These are phyloP conservation scores for Mercenaria mercenaria DNA, from an alignment of 1,140 invertebrate genomes.

Conservation along the genomic window DNA sequence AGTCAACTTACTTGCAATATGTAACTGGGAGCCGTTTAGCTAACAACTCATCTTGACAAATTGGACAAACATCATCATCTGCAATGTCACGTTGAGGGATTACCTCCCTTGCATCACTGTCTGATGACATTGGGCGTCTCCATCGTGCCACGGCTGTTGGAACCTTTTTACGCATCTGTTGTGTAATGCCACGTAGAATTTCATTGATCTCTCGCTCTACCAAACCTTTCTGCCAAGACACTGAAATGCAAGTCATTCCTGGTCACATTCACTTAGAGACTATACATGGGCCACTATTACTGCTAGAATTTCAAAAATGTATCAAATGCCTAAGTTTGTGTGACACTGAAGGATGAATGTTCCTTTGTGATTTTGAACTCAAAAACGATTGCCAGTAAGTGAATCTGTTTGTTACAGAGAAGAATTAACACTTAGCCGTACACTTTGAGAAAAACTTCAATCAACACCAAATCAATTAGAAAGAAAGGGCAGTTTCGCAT, in stretches of 20 bases:
- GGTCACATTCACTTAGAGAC: too few relatives aligned
- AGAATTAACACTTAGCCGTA: too few relatives aligned
- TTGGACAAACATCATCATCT: conserved; percentile 86
- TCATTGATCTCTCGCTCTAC: conserved; percentile 85
- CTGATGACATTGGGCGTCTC: conserved; percentile 39
- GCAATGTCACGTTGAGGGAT: conserved; percentile 84
- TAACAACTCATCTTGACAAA: conserved; percentile 86
- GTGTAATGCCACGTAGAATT: conserved; percentile 78
- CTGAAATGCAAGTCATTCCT: conserved; percentile 76
- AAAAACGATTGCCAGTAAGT: too few relatives aligned
- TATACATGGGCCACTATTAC: too few relatives aligned
- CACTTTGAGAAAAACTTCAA: too few relatives aligned
- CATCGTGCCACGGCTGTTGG: conserved; percentile 42
- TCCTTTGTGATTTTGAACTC: too few relatives aligned
- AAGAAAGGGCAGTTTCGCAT: too few relatives aligned
- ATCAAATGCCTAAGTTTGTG: too few relatives aligned
- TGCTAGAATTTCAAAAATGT: too few relatives aligned
- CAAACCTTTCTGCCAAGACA: conserved; percentile 85
- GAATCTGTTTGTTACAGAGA: too few relatives aligned
- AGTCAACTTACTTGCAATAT: conserved; percentile 85
- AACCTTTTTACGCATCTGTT: conserved; percentile 64
- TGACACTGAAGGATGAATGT: too few relatives aligned
- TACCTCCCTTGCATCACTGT: conserved; percentile 72
- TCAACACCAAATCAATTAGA: too few relatives aligned
- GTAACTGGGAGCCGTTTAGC: conserved; percentile 84